Percentiles rank a stretch among this genome's conserved stretches.
Evolutionary conservation across 2,888 invertebrate species (phyloP).

Genomic region (Erebia aethiops): DNA sequence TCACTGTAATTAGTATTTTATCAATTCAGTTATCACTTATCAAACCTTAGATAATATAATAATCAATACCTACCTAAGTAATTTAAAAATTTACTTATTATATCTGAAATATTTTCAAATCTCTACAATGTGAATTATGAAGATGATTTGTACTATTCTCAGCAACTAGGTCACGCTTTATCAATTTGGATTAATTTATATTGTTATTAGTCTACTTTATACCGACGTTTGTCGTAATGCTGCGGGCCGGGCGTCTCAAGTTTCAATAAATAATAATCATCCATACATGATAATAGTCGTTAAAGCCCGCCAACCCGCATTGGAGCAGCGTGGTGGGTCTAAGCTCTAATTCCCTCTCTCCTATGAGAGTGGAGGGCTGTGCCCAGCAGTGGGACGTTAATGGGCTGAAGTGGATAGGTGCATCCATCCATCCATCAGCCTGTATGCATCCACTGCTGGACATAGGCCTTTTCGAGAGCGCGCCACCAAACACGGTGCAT

Average conservation of each 20-base stretch:
- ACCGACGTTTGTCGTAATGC: conserved; percentile 14
- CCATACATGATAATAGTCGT: too few relatives aligned
- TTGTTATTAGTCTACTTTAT: not conserved
- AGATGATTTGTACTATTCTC: not conserved
- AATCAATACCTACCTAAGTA: not conserved
- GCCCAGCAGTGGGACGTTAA: too few relatives aligned
- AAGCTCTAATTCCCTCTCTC: too few relatives aligned
- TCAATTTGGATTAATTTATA: conserved; percentile 9
- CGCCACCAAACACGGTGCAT: too few relatives aligned
- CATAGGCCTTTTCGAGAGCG: too few relatives aligned
- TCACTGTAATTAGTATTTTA: not conserved
- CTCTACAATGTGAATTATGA: not conserved
- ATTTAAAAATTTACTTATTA: not conserved
- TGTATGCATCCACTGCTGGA: too few relatives aligned
- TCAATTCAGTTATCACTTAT: not conserved
- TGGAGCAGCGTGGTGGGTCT: too few relatives aligned
- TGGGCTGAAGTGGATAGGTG: too few relatives aligned
- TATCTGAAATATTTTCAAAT: not conserved
- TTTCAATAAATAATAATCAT: conserved; percentile 14
- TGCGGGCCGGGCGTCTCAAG: conserved; percentile 28
- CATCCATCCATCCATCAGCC: too few relatives aligned
- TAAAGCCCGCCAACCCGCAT: too few relatives aligned
- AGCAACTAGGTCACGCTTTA: not conserved
- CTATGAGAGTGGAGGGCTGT: too few relatives aligned
- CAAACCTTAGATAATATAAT: not conserved